Evolutionary conservation across 2,888 invertebrate species (phyloP), one percentile per base, ranked within the genome.

Genomic region (Allacma fusca): DNA sequence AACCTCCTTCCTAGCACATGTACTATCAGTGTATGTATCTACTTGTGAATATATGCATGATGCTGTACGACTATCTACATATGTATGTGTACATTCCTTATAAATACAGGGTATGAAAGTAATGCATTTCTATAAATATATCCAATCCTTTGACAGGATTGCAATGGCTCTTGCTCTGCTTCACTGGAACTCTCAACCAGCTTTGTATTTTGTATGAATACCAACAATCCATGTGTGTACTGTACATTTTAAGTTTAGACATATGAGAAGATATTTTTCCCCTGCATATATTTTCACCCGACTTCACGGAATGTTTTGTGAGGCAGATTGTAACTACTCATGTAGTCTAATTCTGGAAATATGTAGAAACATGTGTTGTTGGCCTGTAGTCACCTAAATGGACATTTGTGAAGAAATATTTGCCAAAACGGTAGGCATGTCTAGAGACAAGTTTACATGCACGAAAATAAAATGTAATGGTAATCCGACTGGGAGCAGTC

Each of bases 401-500:
- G 74, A 34, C 74, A 74, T 74, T 74, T 74, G 74, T 74, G 44
- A 74, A 40, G 62, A 50, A 69, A 73, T 74, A 74, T 74, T 74
- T 74, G 74, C 65, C 44, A 74, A 74, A 74, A 74, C 64, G 44
- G 64, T 74, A 44, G 40, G 64, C 74, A 67, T 74, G 74, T 74
- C 26, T 23, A 24, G 26, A 64, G 74, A 65, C 65, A 74, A 74
- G 74, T 74, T 70, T 62, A 76, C 76, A 76, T 70, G 64, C 64
- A 64, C 21, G 69, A 62, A 76, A 76, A 76, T 76, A 76, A 76
- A 76, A 76, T 71, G 68, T 76, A 76, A 76, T 72, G 68, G 77
- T 77, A 77, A 77, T 77, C 72, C 71, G 72, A 77, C 71, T 74
- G 73, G 74, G 74, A 74, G 65, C 74, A 74, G 65, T 74, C 67